Percentiles rank a stretch among this genome's conserved stretches.
Conservation (phyloP, 1,140 invertebrate genomes). For the Diabrotica virgifera region DNA sequence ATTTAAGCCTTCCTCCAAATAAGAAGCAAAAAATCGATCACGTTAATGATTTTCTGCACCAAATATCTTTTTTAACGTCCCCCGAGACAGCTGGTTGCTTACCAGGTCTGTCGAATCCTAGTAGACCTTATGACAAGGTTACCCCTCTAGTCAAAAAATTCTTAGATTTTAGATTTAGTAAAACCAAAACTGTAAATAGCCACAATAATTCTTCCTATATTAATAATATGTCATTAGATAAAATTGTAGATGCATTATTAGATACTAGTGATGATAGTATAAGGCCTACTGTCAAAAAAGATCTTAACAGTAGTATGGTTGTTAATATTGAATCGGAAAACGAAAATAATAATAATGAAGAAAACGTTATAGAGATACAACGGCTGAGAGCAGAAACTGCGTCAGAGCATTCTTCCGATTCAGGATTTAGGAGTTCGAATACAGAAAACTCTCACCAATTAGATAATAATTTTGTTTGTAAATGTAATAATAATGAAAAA, state of each 20-base stretch:
- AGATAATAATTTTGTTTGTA: constrained; percentile 36
- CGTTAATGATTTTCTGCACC: constrained; percentile 55
- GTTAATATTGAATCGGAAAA: constrained; percentile 28
- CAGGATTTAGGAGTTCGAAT: constrained; percentile 39
- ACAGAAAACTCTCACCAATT: constrained; percentile 37
- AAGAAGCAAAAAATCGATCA: constrained; percentile 45
- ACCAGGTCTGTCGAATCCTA: constrained; percentile 22
- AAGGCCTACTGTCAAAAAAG: constrained; percentile 10
- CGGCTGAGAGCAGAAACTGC: constrained; percentile 16
- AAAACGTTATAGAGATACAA: constrained; percentile 33
- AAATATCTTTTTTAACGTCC: constrained; percentile 53
- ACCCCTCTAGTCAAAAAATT: constrained; percentile 46
- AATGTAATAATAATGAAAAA: constrained; percentile 41
- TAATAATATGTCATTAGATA: constrained; percentile 45
- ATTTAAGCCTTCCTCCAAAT: constrained; percentile 22
- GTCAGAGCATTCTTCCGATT: constrained; percentile 37
- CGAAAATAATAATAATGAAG: constrained; percentile 41
- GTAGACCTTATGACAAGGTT: constrained; percentile 29
- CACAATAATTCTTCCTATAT: constrained; percentile 41
- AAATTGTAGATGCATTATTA: constrained; percentile 45
- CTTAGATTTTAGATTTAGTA: constrained; percentile 40
- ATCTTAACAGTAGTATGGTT: constrained; percentile 24
- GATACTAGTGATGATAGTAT: constrained; percentile 32
- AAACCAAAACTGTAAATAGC: constrained; percentile 15
- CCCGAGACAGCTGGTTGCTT: constrained; percentile 45